These are phyloP conservation scores for Trachurus trachurus DNA, from an alignment of 2,797 vertebrate species.

Conservation along the genomic window DNA sequence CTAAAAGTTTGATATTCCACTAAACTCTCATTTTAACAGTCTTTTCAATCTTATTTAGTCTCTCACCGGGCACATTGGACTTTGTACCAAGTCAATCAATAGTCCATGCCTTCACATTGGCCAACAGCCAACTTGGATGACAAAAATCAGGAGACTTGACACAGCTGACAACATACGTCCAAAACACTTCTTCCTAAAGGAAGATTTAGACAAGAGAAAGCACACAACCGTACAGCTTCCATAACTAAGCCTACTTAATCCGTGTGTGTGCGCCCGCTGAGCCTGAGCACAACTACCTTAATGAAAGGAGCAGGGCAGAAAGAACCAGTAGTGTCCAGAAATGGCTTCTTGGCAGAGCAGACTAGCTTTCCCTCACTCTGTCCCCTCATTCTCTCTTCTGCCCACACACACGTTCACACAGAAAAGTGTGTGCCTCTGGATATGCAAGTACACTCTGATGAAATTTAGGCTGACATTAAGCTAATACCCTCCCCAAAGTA, in stretches of 20 bases:
- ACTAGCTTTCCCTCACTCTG: conserved; percentile 13
- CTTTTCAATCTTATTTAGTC: background rate
- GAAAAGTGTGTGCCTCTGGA: conserved; percentile 27
- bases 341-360: conserved; percentile 54
- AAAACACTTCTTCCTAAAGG: conserved; percentile 35
- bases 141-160: conserved; percentile 43
- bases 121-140: conserved; percentile 9
- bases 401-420: conserved; percentile 11
- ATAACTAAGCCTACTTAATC: conserved; percentile 72
- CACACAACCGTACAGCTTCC: conserved; percentile 41
- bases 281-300: conserved; percentile 48
- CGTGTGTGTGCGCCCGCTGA: conserved; percentile 48
- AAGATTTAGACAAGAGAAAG: conserved; percentile 43
- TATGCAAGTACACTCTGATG: conserved; percentile 21
- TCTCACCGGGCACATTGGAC: background rate
- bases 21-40: background rate
- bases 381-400: conserved; percentile 30
- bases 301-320: conserved; percentile 59
- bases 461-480: conserved; percentile 45
- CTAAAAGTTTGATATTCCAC: conserved; percentile 1
- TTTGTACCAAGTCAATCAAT: conserved; percentile 26
- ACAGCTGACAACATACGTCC: conserved; percentile 33
- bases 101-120: conserved; percentile 17
- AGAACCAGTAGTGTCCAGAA: conserved; percentile 56
- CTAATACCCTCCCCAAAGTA: conserved; percentile 12